phyloP scores from a whole-genome alignment of 2,888 invertebrate species.

The Euzetes globulus region DNA sequence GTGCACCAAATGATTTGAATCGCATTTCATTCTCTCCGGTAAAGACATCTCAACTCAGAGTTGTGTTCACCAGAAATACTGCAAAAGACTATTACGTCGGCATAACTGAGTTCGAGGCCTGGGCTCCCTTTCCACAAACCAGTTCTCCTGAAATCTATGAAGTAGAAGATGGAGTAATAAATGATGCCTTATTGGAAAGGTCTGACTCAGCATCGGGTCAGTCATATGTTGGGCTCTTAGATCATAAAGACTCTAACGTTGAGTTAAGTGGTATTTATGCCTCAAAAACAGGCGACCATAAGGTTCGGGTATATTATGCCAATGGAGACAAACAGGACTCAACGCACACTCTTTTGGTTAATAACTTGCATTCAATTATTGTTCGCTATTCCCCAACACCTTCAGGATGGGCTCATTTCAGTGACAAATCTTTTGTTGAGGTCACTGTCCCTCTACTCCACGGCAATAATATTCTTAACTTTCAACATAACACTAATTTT shows the following conservation, averaged over 20 bases:
- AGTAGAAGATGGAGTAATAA: background rate
- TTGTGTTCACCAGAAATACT: background rate
- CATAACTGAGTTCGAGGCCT: background rate
- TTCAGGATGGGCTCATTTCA: constrained; percentile 6
- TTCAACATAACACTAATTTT: background rate
- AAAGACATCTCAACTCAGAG: background rate
- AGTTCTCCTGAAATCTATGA: background rate
- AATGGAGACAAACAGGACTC: background rate
- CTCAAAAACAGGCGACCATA: background rate
- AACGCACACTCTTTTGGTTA: background rate
- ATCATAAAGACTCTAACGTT: background rate
- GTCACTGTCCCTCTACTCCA: background rate
- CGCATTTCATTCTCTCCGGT: background rate
- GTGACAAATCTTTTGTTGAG: background rate
- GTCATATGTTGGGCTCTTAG: background rate
- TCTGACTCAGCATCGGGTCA: background rate
- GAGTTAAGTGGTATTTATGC: background rate
- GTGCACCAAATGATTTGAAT: background rate
- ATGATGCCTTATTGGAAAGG: background rate
- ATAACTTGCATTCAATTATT: background rate
- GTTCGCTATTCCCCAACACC: background rate
- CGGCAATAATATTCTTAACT: background rate
- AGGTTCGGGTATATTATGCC: background rate
- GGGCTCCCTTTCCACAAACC: background rate
- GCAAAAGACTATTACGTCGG: constrained; percentile 13